Conservation (phyloP, 2,888 invertebrate species). For the Endomychus coccineus region DNA sequence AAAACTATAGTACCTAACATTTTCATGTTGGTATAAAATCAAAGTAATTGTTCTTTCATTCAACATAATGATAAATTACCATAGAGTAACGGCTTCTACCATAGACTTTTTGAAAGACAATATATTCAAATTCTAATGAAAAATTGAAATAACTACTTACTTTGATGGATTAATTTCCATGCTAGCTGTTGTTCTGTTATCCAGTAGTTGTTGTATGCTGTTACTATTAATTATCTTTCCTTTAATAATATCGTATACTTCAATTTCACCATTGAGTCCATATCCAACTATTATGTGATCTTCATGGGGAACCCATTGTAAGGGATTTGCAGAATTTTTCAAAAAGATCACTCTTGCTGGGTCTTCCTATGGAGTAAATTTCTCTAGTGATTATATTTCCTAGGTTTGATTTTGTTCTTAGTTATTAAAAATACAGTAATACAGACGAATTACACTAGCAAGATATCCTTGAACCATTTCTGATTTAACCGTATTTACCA, state of each 20-base stretch:
- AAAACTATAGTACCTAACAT: too few species aligned
- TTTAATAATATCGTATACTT: slow-evolving; percentile 35
- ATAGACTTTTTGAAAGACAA: too few species aligned
- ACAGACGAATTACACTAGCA: background rate
- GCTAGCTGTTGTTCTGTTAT: slow-evolving; percentile 21
- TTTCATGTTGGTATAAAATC: too few species aligned
- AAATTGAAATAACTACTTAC: slow-evolving; percentile 18
- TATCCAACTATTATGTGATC: slow-evolving; percentile 38
- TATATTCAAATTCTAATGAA: slow-evolving; percentile 6
- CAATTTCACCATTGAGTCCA: slow-evolving; percentile 33
- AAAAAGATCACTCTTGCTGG: slow-evolving; percentile 39
- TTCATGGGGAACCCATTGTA: slow-evolving; percentile 37
- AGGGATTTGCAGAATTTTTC: slow-evolving; percentile 27
- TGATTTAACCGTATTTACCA: too few species aligned
- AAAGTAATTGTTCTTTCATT: too few species aligned
- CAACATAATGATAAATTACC: too few species aligned
- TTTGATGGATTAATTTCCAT: slow-evolving; percentile 16
- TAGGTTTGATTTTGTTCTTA: background rate
- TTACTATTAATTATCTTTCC: slow-evolving; percentile 29
- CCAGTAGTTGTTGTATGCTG: too few species aligned
- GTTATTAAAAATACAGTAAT: background rate
- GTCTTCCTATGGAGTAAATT: slow-evolving; percentile 31
- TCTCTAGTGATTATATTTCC: background rate
- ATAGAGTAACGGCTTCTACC: too few species aligned
- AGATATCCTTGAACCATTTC: too few species aligned